A percentile compares a stretch with the other conserved stretches of the same genome.
Evolutionary conservation across 2,113 vertebrate species (phyloP).

Genomic region (Excalfactoria chinensis): DNA sequence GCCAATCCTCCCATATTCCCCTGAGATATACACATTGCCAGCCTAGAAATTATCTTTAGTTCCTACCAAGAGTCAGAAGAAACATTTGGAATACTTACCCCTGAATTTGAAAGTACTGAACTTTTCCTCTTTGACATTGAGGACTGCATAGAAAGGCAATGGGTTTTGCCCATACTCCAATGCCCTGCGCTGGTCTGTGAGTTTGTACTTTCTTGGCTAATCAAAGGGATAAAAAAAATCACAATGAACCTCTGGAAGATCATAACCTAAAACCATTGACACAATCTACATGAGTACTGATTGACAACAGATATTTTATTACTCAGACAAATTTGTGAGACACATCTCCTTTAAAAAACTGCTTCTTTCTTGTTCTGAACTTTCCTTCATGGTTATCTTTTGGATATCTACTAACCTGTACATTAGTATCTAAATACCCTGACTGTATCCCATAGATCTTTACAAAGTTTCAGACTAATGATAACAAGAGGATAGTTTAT

Average conservation of each 20-base stretch:
- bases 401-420: background rate
- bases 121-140: slow-evolving; percentile 78
- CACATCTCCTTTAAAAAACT: background rate
- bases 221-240: background rate
- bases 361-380: background rate
- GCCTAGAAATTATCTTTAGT: background rate
- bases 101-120: slow-evolving; percentile 63
- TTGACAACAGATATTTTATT: background rate
- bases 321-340: background rate
- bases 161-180: slow-evolving; percentile 81
- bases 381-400: background rate
- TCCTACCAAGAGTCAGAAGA: background rate
- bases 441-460: background rate
- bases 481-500: background rate
- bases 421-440: background rate
- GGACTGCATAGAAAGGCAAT: slow-evolving; percentile 80
- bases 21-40: background rate
- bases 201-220: slow-evolving; percentile 62
- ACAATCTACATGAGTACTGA: background rate
- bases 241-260: background rate
- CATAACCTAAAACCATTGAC: background rate
- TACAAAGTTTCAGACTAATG: background rate
- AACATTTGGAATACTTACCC: slow-evolving; percentile 35
- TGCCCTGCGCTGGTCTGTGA: slow-evolving; percentile 77
- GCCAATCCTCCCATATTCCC: background rate